A percentile compares a stretch with the other conserved stretches of the same genome.
These are phyloP conservation scores for Indicator maculatus DNA, from an alignment of 2,113 vertebrate genomes.

Conservation along the genomic window DNA sequence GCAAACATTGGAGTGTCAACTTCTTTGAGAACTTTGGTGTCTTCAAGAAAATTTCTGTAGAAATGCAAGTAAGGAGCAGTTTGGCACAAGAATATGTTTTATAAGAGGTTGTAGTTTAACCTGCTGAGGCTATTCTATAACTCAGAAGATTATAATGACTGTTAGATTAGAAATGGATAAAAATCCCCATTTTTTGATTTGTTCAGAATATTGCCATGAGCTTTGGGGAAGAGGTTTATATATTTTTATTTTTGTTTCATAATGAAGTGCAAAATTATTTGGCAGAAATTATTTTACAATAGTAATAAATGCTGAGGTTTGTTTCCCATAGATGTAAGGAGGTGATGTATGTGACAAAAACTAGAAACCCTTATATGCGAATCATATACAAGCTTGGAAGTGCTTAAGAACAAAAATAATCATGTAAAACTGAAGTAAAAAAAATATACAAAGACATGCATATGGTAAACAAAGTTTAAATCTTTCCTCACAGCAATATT, in stretches of 20 bases:
- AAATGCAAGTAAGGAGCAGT: not conserved
- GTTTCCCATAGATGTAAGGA: not conserved
- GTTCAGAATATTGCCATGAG: not conserved
- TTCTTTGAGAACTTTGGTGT: not conserved
- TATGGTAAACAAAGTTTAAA: not conserved
- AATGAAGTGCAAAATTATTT: not conserved
- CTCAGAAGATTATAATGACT: not conserved
- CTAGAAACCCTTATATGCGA: not conserved
- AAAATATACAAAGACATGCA: not conserved
- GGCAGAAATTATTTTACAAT: not conserved
- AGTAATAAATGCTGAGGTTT: not conserved
- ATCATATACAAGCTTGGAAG: not conserved
- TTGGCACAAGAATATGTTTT: not conserved
- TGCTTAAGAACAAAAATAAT: not conserved
- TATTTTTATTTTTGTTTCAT: not conserved
- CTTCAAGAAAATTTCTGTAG: not conserved
- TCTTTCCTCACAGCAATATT: not conserved
- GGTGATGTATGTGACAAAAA: not conserved
- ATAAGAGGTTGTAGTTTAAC: not conserved
- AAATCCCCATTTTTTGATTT: rapidly evolving
- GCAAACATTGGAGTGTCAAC: not conserved
- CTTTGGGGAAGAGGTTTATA: not conserved
- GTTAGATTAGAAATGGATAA: not conserved
- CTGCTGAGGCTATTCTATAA: not conserved
- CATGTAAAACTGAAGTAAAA: not conserved